phyloP scores from a whole-genome alignment of 2,797 vertebrate species.

The Tokudaia tokunoshimensis region DNA sequence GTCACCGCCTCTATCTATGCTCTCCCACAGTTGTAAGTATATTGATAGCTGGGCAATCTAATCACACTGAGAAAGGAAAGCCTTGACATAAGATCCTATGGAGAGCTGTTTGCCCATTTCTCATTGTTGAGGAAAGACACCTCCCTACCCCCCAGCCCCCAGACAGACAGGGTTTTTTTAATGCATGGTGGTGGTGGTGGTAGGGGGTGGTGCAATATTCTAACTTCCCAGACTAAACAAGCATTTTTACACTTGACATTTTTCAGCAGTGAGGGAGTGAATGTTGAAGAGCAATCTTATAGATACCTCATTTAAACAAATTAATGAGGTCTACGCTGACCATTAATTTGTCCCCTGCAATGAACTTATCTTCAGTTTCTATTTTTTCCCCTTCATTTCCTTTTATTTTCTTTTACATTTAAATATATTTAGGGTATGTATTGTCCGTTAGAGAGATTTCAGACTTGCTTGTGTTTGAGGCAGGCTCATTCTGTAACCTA shows the following conservation, averaged over 20 bases:
- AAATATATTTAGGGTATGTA: not conserved
- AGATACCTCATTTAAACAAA: slow-evolving; percentile 32
- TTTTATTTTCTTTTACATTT: not conserved
- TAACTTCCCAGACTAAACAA: not conserved
- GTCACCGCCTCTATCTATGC: not conserved
- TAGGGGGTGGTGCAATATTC: not conserved
- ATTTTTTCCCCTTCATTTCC: not conserved
- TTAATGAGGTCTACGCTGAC: not conserved
- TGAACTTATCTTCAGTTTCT: not conserved
- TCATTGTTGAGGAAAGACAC: not conserved
- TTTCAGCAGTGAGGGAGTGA: slow-evolving; percentile 45
- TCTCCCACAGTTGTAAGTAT: slow-evolving; percentile 39
- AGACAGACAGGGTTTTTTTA: not conserved
- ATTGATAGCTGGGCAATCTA: not conserved
- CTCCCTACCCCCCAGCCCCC: not conserved
- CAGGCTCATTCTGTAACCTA: not conserved
- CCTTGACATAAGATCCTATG: slow-evolving; percentile 31
- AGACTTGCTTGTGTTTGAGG: not conserved
- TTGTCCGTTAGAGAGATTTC: not conserved
- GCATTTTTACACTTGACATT: slow-evolving; percentile 1
- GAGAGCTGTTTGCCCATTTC: slow-evolving; percentile 41
- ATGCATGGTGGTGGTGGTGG: not conserved
- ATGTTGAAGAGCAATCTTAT: slow-evolving; percentile 33
- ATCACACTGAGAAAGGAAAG: slow-evolving; percentile 12
- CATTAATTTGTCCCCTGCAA: not conserved